Conservation (phyloP, 2,113 vertebrate genomes). For the Nibea coibor region DNA sequence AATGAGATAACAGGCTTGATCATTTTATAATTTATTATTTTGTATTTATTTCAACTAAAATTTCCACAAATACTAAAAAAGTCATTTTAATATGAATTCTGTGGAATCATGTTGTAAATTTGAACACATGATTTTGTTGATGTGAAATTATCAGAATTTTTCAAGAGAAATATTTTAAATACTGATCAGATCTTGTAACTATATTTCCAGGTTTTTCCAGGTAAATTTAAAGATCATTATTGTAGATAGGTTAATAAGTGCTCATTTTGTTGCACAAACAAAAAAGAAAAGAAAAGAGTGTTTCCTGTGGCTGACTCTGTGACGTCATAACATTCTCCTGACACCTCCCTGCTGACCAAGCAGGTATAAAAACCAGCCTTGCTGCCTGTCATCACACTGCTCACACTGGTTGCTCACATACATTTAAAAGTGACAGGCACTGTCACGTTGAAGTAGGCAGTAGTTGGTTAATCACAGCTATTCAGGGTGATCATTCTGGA, state of each 20-base stretch:
- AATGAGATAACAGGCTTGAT: neutral
- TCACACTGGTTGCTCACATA: slow-evolving; percentile 15
- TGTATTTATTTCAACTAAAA: neutral
- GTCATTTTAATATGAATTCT: neutral
- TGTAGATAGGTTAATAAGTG: neutral
- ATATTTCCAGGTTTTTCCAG: neutral
- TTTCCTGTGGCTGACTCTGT: neutral
- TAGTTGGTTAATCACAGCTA: neutral
- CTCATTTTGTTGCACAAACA: slow-evolving; percentile 3
- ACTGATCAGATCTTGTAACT: neutral
- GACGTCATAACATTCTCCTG: slow-evolving; percentile 21
- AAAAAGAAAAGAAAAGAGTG: too few species aligned
- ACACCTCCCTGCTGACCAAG: neutral
- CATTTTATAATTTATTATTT: neutral
- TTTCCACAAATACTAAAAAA: neutral
- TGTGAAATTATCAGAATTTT: neutral
- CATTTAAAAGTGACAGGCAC: neutral
- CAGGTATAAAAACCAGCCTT: slow-evolving; percentile 57
- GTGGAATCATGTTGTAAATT: neutral
- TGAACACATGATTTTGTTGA: neutral
- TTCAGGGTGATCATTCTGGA: slow-evolving; percentile 1
- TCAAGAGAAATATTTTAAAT: neutral
- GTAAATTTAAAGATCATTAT: neutral
- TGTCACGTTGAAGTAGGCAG: neutral
- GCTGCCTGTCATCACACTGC: slow-evolving; percentile 2